Base-by-base conservation (phyloP, 2,113 vertebrate genomes). In the Rallus limicola region DNA sequence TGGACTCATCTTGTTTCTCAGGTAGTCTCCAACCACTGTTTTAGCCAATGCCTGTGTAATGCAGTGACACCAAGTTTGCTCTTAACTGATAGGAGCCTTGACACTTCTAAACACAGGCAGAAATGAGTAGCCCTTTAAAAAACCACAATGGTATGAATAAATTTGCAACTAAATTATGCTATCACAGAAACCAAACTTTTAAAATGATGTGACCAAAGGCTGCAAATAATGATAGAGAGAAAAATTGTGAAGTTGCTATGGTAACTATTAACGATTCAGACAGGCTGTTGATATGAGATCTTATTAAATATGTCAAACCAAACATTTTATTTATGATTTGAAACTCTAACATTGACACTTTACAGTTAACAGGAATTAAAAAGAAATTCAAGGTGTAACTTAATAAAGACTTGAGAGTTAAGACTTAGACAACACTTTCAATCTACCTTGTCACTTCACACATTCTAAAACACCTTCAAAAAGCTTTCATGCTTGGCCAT, bases 261-360 rank as follows among this genome's bases (percentile, higher is more conserved):
- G 96, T 42, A 94, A 95, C 93, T 91, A 95, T 87, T 93, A 95
- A 93, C 83, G 86, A 95, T 91, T 94, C 91, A 94, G 91, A 89
- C 93, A 96, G 88, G 81, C 96, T 96, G 93, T 94, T 96, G 91
- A 96, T 93, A 85, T 34, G 78, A 89, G 88, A 92, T 92, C 77
- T 72, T 95, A 94, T 93, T 96, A 95, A 91, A 91, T 85, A 96
- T 91, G 88, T 92, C 89, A 92, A 94, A 91, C 36, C 26, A 95
- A 97, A 94, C 77, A 91, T 93, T 96, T 95, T 94, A 93, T 93
- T 96, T 96, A 91, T 93, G 89, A 94, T 95, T 92, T 86, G 70
- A 84, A 95, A 79, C 58, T 79, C 40, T 34, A 92, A 64, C 33
- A 5, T 19, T 89, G 80, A 80, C 92, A 95, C 44, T 69, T 86